A percentile compares a stretch with the other conserved stretches of the same genome.
phyloP scores from a whole-genome alignment of 2,797 vertebrate species.

The Podarcis siculus region DNA sequence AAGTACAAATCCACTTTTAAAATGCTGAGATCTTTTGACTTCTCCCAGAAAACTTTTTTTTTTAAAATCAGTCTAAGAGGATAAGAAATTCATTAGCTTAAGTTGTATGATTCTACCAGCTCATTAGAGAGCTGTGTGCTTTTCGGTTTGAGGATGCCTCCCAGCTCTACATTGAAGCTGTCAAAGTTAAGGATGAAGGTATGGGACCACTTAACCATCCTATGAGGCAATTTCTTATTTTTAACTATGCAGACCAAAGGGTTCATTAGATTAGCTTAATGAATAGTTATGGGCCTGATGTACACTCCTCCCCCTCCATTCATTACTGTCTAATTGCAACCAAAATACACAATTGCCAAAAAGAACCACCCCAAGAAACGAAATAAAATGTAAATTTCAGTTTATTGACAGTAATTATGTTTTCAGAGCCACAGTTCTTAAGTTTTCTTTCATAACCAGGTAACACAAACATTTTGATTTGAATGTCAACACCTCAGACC shows the following conservation, averaged over 20 bases:
- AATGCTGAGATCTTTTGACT: conserved; percentile 54
- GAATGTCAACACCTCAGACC: conserved; percentile 4
- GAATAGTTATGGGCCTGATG: conserved; percentile 45
- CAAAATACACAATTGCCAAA: conserved; percentile 44
- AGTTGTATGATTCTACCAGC: conserved; percentile 50
- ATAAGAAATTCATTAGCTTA: conserved; percentile 64
- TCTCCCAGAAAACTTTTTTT: conserved; percentile 50
- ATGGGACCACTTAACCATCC: conserved; percentile 46
- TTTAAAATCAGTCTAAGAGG: conserved; percentile 50
- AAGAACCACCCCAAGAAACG: conserved; percentile 24
- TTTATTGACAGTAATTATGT: conserved; percentile 33
- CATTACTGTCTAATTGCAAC: conserved; percentile 44
- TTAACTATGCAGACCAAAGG: conserved; percentile 49
- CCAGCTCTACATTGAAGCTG: neutral
- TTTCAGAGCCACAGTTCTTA: conserved; percentile 12
- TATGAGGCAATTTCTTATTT: conserved; percentile 51
- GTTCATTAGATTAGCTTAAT: conserved; percentile 56
- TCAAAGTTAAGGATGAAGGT: conserved; percentile 61
- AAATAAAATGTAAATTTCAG: conserved; percentile 39
- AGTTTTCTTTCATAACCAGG: conserved; percentile 14
- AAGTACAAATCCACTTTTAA: conserved; percentile 59
- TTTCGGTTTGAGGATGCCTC: conserved; percentile 40
- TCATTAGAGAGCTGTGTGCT: conserved; percentile 55
- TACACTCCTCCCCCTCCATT: conserved; percentile 32
- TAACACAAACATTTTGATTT: conserved; percentile 31